These are phyloP conservation scores for Nomada fabriciana DNA, from an alignment of 2,888 invertebrate genomes.

Conservation along the genomic window DNA sequence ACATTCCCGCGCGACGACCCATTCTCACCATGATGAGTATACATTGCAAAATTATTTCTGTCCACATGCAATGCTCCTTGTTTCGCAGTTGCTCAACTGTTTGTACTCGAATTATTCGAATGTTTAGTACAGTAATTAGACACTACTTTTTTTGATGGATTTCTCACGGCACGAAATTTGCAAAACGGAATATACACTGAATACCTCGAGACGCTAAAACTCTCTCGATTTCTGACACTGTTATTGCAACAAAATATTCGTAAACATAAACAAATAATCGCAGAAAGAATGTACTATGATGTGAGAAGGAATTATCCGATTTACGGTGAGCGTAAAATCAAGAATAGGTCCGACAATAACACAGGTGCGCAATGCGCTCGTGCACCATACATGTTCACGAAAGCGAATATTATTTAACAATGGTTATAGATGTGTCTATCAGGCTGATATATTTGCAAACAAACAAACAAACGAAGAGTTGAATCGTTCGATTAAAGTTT, in stretches of 20 bases:
- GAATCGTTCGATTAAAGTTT: not conserved
- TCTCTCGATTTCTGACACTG: constrained; percentile 42
- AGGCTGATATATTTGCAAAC: constrained; percentile 27
- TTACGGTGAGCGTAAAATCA: constrained; percentile 70
- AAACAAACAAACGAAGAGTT: not conserved
- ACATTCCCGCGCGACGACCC: not conserved
- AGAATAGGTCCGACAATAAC: constrained; percentile 80
- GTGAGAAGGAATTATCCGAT: constrained; percentile 12
- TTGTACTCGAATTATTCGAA: constrained; percentile 6
- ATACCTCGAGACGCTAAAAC: constrained; percentile 31
- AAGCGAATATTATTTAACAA: constrained; percentile 4
- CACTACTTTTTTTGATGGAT: not conserved
- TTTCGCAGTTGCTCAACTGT: not conserved
- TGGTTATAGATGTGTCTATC: constrained; percentile 13
- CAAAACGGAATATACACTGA: constrained; percentile 7
- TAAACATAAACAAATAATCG: constrained; percentile 1
- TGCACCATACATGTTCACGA: not conserved
- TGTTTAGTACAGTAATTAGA: not conserved
- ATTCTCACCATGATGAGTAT: not conserved
- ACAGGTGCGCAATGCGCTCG: constrained; percentile 49
- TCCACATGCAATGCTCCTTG: not conserved
- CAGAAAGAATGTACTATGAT: constrained; percentile 6
- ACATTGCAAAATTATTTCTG: not conserved
- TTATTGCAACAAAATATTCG: constrained; percentile 1
- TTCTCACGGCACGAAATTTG: constrained; percentile 12